Conservation (phyloP, 2,888 invertebrate genomes). For the Hedya salicella region DNA sequence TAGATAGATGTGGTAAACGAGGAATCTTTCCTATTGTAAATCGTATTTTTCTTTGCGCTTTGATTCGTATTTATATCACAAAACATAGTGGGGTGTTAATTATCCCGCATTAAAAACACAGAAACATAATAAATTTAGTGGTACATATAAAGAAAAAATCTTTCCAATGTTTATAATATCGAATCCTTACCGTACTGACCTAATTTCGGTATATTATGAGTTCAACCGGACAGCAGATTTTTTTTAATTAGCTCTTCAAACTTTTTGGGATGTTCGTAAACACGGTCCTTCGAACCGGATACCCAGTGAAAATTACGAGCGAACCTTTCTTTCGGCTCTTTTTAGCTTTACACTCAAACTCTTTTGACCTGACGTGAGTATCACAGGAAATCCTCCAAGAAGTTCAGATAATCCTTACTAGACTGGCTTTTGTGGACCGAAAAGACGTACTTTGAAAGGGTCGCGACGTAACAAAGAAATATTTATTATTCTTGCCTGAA, state of each 20-base stretch:
- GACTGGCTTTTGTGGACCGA: not conserved
- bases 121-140: too few relatives aligned
- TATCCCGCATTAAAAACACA: too few relatives aligned
- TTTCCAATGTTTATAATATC: too few relatives aligned
- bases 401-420: slow-evolving; percentile 2
- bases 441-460: slow-evolving; percentile 11
- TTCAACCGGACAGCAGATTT: too few relatives aligned
- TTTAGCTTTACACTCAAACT: not conserved
- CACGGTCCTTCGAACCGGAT: slow-evolving; percentile 9
- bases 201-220: too few relatives aligned
- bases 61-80: too few relatives aligned
- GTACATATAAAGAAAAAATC: too few relatives aligned
- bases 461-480: slow-evolving; percentile 34
- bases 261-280: not conserved
- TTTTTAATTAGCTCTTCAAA: slow-evolving; percentile 2
- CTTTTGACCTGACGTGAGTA: not conserved
- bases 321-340: slow-evolving; percentile 2
- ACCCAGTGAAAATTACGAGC: not conserved
- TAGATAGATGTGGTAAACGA: too few relatives aligned
- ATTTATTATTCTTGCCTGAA: slow-evolving; percentile 24
- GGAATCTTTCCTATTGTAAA: too few relatives aligned
- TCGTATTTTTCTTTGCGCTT: too few relatives aligned
- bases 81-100: too few relatives aligned
- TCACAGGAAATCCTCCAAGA: slow-evolving; percentile 5
- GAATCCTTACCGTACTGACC: too few relatives aligned